phyloP scores from a whole-genome alignment of 2,888 invertebrate genomes.

The Drosophila monieri region DNA sequence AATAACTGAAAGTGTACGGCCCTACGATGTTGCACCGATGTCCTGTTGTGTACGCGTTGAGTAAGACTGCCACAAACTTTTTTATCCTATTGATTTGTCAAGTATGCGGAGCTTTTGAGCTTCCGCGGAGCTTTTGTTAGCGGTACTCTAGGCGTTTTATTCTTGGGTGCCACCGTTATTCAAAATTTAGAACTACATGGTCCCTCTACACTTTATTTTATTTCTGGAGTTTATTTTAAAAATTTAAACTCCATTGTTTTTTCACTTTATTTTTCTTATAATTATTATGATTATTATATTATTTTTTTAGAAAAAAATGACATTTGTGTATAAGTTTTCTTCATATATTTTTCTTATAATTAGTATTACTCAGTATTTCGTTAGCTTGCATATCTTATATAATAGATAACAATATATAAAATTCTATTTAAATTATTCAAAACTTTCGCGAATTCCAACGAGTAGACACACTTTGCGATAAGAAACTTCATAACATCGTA shows the following conservation, averaged over 20 bases:
- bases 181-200: neutral
- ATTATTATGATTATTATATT: too few relatives aligned
- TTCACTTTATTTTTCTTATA: too few relatives aligned
- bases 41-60: constrained; percentile 66
- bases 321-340: too few relatives aligned
- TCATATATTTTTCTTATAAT: neutral
- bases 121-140: constrained; percentile 47
- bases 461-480: neutral
- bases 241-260: neutral
- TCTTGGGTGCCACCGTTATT: neutral
- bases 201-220: neutral
- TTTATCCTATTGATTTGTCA: constrained; percentile 70
- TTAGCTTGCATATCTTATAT: neutral
- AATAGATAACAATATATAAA: neutral
- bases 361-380: neutral
- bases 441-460: neutral
- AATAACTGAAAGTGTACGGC: constrained; percentile 15
- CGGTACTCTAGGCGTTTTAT: constrained; percentile 38
- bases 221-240: neutral
- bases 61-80: constrained; percentile 64
- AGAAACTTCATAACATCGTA: neutral
- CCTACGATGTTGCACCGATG: constrained; percentile 28
- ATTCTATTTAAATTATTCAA: neutral
- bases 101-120: constrained; percentile 49
- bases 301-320: too few relatives aligned